Base-by-base conservation (phyloP, 64 coral and sea anemone genomes). In the Montipora capricornis region DNA sequence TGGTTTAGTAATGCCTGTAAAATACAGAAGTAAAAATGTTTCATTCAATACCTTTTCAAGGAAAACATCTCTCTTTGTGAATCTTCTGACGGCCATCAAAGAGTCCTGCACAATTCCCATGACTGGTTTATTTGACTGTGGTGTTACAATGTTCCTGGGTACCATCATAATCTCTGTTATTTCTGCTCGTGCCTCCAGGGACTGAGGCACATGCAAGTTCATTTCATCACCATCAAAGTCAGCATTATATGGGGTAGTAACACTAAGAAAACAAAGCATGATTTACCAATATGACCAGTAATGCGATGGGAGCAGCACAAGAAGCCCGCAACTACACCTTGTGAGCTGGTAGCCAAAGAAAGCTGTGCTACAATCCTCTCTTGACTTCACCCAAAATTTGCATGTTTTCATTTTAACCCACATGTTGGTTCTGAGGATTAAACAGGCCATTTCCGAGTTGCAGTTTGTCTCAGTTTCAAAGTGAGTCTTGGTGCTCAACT, bases 141-240 rank as follows among this genome's bases (percentile, higher is more conserved):
- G 96, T 68, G 93, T 98, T 17, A 98, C 83, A 77, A 98, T 93
- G 75, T 98, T 98, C 44, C 96, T 83, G 50, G 93, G 96, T 62
- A 98, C 96, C 96, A 98, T 98, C 96, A 98, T 98, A 17, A 98
- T 98, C 81, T 98, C 93, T 8, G 96, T 93, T 50, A 98, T 98
- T 73, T 98, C 96, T 67, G 96, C 96, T 44, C 95, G 92, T 47
- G 96, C 75, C 84, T 98, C 96, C 62, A 98, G 81, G n/a, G 96
- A 98, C 64, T 98, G 96, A 51, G 96, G 96, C 7, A 98, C 93
- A 77, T 98, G 96, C 61, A 98, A 53, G 87, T 98, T 98, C 96
- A 98, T 98, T 79, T 98, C 96, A 77, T 98, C 96, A 76, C 96
- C 96, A 98, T 98, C 96, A 93, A 98, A 98, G 82, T 98, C 96